phyloP scores from a whole-genome alignment of 2,113 vertebrate species.

The Gavia stellata region DNA sequence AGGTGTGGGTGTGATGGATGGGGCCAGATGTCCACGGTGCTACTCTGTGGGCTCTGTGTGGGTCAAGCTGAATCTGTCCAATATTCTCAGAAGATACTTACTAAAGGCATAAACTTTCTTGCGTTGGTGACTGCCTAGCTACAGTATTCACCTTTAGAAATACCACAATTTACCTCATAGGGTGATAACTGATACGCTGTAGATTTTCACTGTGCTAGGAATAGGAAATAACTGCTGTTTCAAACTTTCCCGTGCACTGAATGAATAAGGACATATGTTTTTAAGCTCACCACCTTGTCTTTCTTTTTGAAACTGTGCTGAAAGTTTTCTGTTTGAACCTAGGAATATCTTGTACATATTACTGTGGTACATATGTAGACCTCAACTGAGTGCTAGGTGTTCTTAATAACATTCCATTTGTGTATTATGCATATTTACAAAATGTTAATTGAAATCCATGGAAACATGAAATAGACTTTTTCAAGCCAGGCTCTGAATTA shows the following conservation, averaged over 20 bases:
- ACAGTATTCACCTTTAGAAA: background rate
- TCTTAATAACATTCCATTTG: background rate
- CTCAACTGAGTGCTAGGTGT: background rate
- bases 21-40: background rate
- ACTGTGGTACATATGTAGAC: background rate
- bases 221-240: background rate
- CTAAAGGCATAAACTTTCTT: background rate
- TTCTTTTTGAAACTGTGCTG: background rate
- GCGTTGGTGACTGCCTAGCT: background rate
- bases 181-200: background rate
- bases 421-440: background rate
- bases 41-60: background rate
- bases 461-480: background rate
- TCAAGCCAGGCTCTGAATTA: background rate
- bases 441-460: background rate
- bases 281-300: background rate
- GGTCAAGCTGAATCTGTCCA: background rate
- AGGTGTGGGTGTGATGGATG: background rate
- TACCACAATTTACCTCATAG: background rate
- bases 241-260: background rate
- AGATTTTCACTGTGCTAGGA: background rate
- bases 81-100: background rate
- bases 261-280: background rate
- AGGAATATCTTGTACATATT: background rate
- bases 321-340: background rate